These are phyloP conservation scores for Cheilosia impressa DNA, from an alignment of 2,888 invertebrate genomes.

Conservation along the genomic window DNA sequence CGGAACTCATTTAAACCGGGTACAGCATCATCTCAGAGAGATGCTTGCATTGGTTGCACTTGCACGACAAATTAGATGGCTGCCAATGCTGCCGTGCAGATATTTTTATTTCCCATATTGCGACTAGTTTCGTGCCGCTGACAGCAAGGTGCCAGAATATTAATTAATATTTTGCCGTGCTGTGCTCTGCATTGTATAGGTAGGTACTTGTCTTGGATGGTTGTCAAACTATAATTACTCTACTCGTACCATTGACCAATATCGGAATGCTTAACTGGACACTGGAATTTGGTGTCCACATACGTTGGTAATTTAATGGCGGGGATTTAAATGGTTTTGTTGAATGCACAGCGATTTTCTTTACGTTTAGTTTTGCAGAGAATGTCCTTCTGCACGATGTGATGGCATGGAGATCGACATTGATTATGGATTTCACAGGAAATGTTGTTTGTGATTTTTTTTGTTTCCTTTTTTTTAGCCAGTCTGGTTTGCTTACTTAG, in stretches of 20 bases:
- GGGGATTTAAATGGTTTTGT: conserved; percentile 66
- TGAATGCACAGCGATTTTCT: conserved; percentile 35
- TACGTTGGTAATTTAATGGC: conserved; percentile 70
- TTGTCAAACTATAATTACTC: conserved; percentile 65
- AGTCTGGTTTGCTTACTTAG: not conserved
- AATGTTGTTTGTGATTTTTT: conserved; percentile 5
- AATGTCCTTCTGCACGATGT: conserved; percentile 25
- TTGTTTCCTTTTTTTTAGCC: not conserved
- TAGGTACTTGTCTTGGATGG: not conserved
- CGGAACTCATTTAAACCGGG: conserved; percentile 54
- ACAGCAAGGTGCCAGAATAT: conserved; percentile 83
- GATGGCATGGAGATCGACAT: conserved; percentile 20
- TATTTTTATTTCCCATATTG: conserved; percentile 76
- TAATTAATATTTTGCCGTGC: conserved; percentile 81
- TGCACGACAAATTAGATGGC: conserved; percentile 73
- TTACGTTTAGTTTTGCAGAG: conserved; percentile 15
- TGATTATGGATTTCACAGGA: conserved; percentile 53
- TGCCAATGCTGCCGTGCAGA: conserved; percentile 74
- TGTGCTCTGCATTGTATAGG: conserved; percentile 46
- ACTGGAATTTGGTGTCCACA: conserved; percentile 69
- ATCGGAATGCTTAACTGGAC: conserved; percentile 59
- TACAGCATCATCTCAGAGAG: conserved; percentile 38
- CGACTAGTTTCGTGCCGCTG: conserved; percentile 73
- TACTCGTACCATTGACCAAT: conserved; percentile 39
- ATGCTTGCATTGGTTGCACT: conserved; percentile 67